Evolutionary conservation across 2,797 vertebrate genomes (phyloP).

Genomic region (Sebastes taczanowskii): DNA sequence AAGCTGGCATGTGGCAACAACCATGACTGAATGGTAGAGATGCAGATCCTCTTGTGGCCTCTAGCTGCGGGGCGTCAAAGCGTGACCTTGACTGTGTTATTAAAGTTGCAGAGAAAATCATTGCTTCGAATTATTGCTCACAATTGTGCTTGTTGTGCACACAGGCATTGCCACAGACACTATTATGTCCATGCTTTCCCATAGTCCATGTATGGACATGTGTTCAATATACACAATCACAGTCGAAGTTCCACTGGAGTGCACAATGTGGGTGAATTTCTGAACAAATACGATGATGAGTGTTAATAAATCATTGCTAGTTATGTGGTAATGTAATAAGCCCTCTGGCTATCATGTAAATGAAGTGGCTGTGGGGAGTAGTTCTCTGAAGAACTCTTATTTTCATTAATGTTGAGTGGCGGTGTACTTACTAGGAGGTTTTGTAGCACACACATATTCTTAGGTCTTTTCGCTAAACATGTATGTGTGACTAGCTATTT

Average conservation of each 20-base stretch:
- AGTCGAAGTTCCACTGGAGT: background rate
- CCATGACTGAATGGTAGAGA: background rate
- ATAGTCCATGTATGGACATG: background rate
- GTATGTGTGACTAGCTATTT: background rate
- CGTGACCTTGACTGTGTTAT: background rate
- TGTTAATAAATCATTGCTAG: slow-evolving; percentile 30
- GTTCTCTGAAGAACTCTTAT: background rate
- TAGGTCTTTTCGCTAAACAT: background rate
- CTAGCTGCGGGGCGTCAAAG: background rate
- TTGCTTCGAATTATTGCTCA: background rate
- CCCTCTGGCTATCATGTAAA: slow-evolving; percentile 23
- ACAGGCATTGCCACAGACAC: background rate
- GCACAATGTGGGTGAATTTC: background rate
- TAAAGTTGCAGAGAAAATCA: background rate
- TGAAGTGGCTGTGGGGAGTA: slow-evolving; percentile 4
- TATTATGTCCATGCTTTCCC: background rate
- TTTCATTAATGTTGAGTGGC: slow-evolving; percentile 2
- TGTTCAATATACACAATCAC: background rate
- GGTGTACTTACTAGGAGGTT: background rate
- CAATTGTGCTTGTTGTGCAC: background rate
- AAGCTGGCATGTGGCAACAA: background rate
- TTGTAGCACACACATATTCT: background rate
- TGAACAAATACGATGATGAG: background rate
- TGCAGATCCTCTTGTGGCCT: background rate
- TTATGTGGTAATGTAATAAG: slow-evolving; percentile 25